Conservation (phyloP, 2,797 vertebrate species). For the Microctenopoma stevenorrisi region DNA sequence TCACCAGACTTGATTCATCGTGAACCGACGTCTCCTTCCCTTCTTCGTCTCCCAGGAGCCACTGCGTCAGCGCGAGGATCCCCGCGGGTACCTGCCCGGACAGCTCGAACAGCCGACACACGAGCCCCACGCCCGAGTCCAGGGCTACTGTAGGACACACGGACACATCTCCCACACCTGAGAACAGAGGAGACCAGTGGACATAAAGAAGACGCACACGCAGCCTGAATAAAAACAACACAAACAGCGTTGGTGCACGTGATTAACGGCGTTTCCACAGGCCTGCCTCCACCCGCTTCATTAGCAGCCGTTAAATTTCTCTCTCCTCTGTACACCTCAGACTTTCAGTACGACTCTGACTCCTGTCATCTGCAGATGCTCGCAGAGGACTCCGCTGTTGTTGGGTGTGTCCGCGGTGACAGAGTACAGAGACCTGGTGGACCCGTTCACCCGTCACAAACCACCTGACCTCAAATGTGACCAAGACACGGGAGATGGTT, state of each 20-base stretch:
- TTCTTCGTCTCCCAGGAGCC: slow-evolving; percentile 87
- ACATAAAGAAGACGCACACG: neutral
- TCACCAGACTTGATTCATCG: slow-evolving; percentile 74
- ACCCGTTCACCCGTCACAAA: too few species aligned
- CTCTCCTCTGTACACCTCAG: neutral
- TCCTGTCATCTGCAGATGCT: too few species aligned
- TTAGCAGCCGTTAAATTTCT: neutral
- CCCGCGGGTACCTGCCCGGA: slow-evolving; percentile 83
- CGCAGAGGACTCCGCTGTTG: too few species aligned
- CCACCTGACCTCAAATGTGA: too few species aligned
- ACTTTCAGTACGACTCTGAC: too few species aligned
- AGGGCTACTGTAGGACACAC: slow-evolving; percentile 89
- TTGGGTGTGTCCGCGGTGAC: too few species aligned
- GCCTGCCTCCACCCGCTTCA: neutral
- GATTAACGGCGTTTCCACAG: neutral
- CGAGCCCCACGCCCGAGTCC: slow-evolving; percentile 81
- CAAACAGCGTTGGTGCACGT: neutral
- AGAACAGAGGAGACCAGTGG: slow-evolving; percentile 32
- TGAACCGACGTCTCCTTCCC: neutral
- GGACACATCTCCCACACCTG: slow-evolving; percentile 81
- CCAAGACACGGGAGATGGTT: too few species aligned
- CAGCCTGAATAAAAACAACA: neutral
- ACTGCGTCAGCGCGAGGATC: slow-evolving; percentile 82
- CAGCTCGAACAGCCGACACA: slow-evolving; percentile 87
- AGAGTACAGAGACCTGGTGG: too few species aligned